Percentiles rank a stretch among this genome's conserved stretches.
Conservation (phyloP, 2,888 invertebrate species). For the Hypena proboscidalis region DNA sequence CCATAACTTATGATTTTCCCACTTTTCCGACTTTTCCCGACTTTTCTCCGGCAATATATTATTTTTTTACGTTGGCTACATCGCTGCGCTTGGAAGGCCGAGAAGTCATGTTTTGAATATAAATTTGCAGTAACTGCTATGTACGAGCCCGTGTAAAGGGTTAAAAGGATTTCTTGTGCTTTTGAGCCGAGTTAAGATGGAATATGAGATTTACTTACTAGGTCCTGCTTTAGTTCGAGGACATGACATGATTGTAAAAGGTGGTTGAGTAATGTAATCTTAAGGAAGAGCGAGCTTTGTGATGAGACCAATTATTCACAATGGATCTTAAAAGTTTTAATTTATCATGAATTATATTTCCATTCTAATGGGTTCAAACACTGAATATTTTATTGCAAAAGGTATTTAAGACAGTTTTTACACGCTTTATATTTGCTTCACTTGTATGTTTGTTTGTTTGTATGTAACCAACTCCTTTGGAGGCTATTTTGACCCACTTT, state of each 20-base stretch:
- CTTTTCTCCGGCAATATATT: conserved; percentile 62
- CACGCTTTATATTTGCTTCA: too few relatives aligned
- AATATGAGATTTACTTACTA: conserved; percentile 38
- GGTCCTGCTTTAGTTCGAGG: background rate
- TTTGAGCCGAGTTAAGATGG: conserved; percentile 15
- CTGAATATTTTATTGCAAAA: too few relatives aligned
- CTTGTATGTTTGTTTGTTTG: too few relatives aligned
- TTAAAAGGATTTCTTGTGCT: conserved; percentile 33
- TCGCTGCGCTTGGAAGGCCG: conserved; percentile 41
- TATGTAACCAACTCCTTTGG: too few relatives aligned
- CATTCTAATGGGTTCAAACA: too few relatives aligned
- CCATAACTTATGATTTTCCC: conserved; percentile 77
- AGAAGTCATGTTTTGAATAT: conserved; percentile 52
- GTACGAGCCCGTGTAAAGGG: conserved; percentile 33
- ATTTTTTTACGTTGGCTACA: conserved; percentile 55
- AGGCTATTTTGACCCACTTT: too few relatives aligned
- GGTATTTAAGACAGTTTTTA: too few relatives aligned
- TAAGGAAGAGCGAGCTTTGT: too few relatives aligned
- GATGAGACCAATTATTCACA: too few relatives aligned
- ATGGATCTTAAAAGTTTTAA: too few relatives aligned
- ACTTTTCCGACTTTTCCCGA: conserved; percentile 63
- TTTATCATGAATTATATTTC: too few relatives aligned
- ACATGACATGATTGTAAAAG: conserved; percentile 1
- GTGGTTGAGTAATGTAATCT: background rate
- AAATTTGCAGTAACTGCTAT: conserved; percentile 43